Evolutionary conservation across 2,113 vertebrate species (phyloP).

Genomic region (Scytalopus superciliaris): DNA sequence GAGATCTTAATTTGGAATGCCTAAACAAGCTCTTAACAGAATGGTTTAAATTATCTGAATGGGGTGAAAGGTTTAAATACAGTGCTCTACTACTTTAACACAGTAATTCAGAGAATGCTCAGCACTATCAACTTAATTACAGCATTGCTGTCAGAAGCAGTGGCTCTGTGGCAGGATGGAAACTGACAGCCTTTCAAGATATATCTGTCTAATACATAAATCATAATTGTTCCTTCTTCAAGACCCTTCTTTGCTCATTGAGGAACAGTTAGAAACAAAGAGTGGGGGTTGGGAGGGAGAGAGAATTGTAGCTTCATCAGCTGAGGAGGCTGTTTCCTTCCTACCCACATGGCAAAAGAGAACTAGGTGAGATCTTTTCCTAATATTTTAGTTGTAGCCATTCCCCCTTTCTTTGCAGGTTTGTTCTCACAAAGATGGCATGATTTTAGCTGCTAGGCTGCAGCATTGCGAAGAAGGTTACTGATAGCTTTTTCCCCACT

Average conservation of each 20-base stretch:
- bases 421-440: neutral
- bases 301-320: neutral
- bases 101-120: neutral
- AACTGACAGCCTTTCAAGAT: neutral
- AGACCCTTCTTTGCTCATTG: neutral
- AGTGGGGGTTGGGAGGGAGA: neutral
- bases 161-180: neutral
- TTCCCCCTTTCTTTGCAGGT: neutral
- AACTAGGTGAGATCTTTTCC: neutral
- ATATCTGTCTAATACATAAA: neutral
- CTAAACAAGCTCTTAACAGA: conserved; percentile 3
- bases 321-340: neutral
- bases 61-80: neutral
- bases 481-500: neutral
- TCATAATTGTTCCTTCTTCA: neutral
- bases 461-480: neutral
- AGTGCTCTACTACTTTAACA: neutral
- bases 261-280: neutral
- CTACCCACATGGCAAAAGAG: fast-evolving
- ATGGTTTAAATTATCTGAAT: neutral
- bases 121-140: neutral
- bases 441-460: neutral
- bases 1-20: neutral
- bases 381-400: neutral
- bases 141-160: neutral